Percentiles rank a stretch among this genome's conserved stretches.
Conservation (phyloP, 2,888 invertebrate species). For the Tetragonisca angustula region DNA sequence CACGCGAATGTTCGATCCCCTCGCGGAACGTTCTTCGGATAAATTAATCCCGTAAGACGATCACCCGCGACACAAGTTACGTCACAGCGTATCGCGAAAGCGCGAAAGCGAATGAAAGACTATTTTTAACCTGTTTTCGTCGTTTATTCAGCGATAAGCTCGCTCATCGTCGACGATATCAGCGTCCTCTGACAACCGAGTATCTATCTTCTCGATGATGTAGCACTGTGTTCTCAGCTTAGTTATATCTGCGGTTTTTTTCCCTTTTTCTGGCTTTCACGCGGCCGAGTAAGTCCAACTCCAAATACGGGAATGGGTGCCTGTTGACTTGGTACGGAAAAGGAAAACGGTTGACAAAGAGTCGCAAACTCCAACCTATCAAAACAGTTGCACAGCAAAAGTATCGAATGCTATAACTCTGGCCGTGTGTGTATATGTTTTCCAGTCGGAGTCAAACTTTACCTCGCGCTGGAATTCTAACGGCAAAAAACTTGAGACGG, state of each 20-base stretch:
- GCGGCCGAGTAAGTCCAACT: not conserved
- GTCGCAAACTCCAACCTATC: not conserved
- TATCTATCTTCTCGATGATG: constrained; percentile 25
- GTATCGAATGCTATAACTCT: not conserved
- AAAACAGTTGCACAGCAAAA: not conserved
- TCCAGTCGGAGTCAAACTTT: not conserved
- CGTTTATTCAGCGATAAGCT: constrained; percentile 34
- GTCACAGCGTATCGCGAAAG: not conserved
- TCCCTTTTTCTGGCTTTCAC: constrained; percentile 9
- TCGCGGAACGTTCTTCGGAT: constrained; percentile 12
- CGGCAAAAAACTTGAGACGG: not conserved
- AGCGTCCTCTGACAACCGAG: constrained; percentile 1
- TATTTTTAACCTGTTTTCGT: constrained; percentile 12
- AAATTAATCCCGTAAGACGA: constrained; percentile 35
- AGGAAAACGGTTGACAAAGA: not conserved
- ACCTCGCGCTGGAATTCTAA: too few relatives aligned
- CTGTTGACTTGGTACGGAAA: not conserved
- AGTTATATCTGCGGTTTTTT: not conserved
- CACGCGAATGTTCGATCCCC: not conserved
- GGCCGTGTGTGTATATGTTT: not conserved
- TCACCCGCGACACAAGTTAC: not conserved
- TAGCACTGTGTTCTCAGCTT: constrained; percentile 3
- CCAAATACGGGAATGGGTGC: constrained; percentile 17
- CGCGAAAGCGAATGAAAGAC: constrained; percentile 15
- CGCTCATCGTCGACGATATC: constrained; percentile 22